Percentiles rank a stretch among this genome's conserved stretches.
These are phyloP conservation scores for Microplitis deprimator DNA, from an alignment of 2,888 invertebrate genomes.

Conservation along the genomic window DNA sequence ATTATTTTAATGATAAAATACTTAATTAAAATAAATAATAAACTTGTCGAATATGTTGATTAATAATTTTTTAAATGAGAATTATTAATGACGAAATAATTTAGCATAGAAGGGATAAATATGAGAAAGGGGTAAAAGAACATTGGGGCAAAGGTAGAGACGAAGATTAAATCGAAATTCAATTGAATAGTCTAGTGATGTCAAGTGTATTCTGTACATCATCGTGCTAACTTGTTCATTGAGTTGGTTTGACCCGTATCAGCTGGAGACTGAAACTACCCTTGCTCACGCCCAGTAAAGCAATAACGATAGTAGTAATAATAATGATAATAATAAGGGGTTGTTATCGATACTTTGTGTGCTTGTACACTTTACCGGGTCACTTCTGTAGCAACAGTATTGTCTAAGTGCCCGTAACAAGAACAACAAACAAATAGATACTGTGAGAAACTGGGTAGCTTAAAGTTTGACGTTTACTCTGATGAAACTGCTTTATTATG, in stretches of 20 bases:
- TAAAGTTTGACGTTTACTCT: constrained; percentile 28
- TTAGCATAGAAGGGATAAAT: neutral
- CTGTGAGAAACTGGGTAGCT: constrained; percentile 22
- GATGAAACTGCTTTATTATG: neutral
- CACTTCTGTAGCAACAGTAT: constrained; percentile 20
- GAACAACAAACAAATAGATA: constrained; percentile 42
- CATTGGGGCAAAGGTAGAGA: too few relatives aligned
- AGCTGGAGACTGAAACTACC: constrained; percentile 14
- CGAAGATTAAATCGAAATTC: neutral
- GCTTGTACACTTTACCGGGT: constrained; percentile 27
- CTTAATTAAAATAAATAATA: too few relatives aligned
- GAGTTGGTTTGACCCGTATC: constrained; percentile 33
- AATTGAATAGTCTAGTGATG: constrained; percentile 8
- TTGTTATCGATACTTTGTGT: constrained; percentile 31
- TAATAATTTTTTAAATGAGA: too few relatives aligned
- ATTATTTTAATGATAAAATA: too few relatives aligned
- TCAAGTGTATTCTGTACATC: constrained; percentile 1
- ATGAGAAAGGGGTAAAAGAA: neutral
- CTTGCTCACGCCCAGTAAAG: constrained; percentile 19
- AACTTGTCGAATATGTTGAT: too few relatives aligned
- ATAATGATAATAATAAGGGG: neutral
- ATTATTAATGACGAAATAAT: neutral
- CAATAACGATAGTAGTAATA: neutral
- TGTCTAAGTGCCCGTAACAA: constrained; percentile 9
- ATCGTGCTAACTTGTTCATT: constrained; percentile 24